Conservation (phyloP, 2,797 vertebrate genomes). For the Glossophaga mutica region DNA sequence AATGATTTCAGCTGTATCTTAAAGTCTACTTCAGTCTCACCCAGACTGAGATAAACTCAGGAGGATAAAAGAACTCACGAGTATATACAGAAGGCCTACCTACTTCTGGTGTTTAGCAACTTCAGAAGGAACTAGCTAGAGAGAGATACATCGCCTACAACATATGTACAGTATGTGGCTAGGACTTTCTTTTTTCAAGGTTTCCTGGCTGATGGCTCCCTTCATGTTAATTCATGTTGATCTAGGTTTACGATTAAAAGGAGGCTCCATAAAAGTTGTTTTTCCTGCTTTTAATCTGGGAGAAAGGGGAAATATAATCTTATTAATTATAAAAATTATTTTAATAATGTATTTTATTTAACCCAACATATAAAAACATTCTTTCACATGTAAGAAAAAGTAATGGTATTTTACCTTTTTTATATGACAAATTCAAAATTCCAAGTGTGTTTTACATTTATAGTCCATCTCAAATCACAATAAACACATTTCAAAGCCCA, state of each 20-base stretch:
- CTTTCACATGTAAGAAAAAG: constrained; percentile 19
- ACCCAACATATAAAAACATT: background rate
- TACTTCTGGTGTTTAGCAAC: background rate
- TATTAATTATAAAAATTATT: background rate
- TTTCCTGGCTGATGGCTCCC: background rate
- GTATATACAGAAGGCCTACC: background rate
- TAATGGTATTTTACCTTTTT: background rate
- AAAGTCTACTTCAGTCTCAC: background rate
- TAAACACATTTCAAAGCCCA: background rate
- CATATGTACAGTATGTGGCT: background rate
- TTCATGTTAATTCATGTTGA: background rate
- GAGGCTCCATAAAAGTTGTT: background rate
- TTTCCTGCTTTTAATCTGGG: background rate
- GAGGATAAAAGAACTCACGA: background rate
- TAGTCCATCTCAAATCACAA: background rate
- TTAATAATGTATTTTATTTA: constrained; percentile 31
- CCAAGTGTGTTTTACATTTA: background rate
- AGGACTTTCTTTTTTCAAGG: background rate
- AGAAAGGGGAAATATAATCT: background rate
- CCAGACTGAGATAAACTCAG: background rate
- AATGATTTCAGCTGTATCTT: background rate
- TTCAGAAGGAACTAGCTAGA: background rate
- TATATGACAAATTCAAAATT: background rate
- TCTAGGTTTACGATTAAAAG: background rate
- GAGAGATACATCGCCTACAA: background rate